Evolutionary conservation across 2,888 invertebrate genomes (phyloP).

Genomic region (Pachymerium ferrugineum): DNA sequence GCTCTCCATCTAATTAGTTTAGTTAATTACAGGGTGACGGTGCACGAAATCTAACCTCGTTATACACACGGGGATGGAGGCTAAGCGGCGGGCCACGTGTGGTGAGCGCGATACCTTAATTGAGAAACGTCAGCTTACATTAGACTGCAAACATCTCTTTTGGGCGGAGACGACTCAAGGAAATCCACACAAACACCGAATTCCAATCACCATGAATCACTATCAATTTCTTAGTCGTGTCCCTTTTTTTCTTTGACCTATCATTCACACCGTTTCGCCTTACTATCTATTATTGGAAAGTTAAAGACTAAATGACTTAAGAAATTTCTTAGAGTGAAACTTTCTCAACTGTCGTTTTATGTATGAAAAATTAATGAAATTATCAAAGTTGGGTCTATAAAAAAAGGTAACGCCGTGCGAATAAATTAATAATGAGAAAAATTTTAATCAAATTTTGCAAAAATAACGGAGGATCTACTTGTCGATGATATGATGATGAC

Average conservation of each 20-base stretch:
- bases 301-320: too few species aligned
- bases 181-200: slow-evolving; percentile 5
- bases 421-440: too few species aligned
- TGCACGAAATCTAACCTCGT: slow-evolving; percentile 27
- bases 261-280: background rate
- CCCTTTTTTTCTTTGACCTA: background rate
- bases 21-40: slow-evolving; percentile 27
- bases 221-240: slow-evolving; percentile 2
- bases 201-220: slow-evolving; percentile 15
- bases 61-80: slow-evolving; percentile 24
- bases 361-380: too few species aligned
- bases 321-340: too few species aligned
- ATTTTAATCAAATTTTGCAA: too few species aligned
- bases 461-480: too few species aligned
- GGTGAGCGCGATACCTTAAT: slow-evolving; percentile 27
- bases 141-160: slow-evolving; percentile 11
- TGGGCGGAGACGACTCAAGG: slow-evolving; percentile 22
- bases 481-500: too few species aligned
- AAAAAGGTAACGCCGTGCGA: too few species aligned
- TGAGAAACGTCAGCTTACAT: slow-evolving; percentile 24
- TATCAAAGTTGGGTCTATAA: too few species aligned
- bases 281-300: too few species aligned
- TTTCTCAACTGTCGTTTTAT: too few species aligned
- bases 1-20: slow-evolving; percentile 23
- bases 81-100: slow-evolving; percentile 27